Evolutionary conservation across 1,140 invertebrate species (phyloP).

Genomic region (Drosophila nigrodunni): DNA sequence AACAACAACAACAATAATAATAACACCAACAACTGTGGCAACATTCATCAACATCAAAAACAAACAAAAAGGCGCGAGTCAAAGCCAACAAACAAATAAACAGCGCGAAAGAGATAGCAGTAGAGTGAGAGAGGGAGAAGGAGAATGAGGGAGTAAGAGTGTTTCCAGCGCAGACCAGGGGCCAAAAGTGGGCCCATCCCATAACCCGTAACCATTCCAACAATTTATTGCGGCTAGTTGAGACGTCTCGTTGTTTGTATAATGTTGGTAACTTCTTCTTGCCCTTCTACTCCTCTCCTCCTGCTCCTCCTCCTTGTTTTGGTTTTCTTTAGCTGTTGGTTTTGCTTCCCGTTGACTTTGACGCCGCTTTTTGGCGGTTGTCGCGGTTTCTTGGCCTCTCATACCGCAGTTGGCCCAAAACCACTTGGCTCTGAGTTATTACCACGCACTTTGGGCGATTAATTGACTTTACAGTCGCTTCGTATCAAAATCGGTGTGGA

Average conservation of each 20-base stretch:
- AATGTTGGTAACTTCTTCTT: slow-evolving; percentile 21
- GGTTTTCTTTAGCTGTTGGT: neutral
- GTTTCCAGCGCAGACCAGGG: slow-evolving; percentile 7
- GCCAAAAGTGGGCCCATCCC: slow-evolving; percentile 5
- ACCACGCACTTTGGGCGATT: slow-evolving; percentile 75
- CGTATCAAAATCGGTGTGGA: neutral
- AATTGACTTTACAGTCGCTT: slow-evolving; percentile 68
- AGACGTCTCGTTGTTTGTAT: slow-evolving; percentile 56
- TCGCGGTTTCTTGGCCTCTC: slow-evolving; percentile 63
- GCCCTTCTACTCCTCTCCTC: no score
- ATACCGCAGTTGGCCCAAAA: no score
- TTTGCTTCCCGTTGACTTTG: slow-evolving; percentile 52
- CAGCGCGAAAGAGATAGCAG: slow-evolving; percentile 12
- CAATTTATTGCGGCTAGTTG: slow-evolving; percentile 68
- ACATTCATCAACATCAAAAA: slow-evolving; percentile 82
- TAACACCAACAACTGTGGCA: slow-evolving; percentile 64
- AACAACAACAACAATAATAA: slow-evolving; percentile 32
- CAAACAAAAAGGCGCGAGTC: slow-evolving; percentile 77
- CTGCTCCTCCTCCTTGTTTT: no score
- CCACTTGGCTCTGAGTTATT: slow-evolving; percentile 60
- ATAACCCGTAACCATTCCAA: slow-evolving; percentile 34
- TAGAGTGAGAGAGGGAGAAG: neutral
- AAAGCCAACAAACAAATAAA: slow-evolving; percentile 59
- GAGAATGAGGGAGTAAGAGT: slow-evolving; percentile 13
- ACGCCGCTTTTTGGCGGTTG: slow-evolving; percentile 78